Percentiles rank a stretch among this genome's conserved stretches.
Evolutionary conservation across 2,797 vertebrate genomes (phyloP).

Genomic region (Moxostoma hubbsi): DNA sequence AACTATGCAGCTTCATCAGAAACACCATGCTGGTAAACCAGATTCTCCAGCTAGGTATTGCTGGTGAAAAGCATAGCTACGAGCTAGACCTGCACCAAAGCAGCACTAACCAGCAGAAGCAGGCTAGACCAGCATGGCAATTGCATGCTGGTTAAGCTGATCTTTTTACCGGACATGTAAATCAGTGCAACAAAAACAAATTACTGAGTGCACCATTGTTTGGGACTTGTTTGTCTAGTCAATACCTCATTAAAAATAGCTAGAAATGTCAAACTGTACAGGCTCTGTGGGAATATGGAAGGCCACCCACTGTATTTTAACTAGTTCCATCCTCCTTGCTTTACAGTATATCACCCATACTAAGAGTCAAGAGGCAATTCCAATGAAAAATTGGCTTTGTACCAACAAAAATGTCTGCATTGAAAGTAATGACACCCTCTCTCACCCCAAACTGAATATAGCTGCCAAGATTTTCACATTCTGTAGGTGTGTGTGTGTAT

Average conservation of each 20-base stretch:
- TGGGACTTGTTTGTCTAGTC: background rate
- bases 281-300: background rate
- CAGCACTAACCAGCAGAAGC: no score
- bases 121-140: no score
- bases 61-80: no score
- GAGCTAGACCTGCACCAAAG: no score
- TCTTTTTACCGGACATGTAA: no score
- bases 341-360: constrained; percentile 4
- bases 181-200: no score
- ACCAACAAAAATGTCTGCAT: constrained; percentile 40
- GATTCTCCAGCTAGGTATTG: no score
- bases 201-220: background rate
- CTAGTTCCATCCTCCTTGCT: constrained; percentile 9
- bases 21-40: no score
- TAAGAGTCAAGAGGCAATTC: constrained; percentile 16
- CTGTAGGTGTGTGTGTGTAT: constrained; percentile 5
- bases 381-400: constrained; percentile 34
- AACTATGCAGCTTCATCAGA: no score
- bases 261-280: background rate
- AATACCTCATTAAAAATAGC: background rate
- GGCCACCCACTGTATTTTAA: constrained; percentile 32
- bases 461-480: constrained; percentile 40
- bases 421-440: constrained; percentile 28
- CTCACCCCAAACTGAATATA: background rate
- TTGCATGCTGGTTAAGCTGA: no score